Base-by-base conservation (phyloP, 2,797 vertebrate genomes). In the Neoniphon sammara region DNA sequence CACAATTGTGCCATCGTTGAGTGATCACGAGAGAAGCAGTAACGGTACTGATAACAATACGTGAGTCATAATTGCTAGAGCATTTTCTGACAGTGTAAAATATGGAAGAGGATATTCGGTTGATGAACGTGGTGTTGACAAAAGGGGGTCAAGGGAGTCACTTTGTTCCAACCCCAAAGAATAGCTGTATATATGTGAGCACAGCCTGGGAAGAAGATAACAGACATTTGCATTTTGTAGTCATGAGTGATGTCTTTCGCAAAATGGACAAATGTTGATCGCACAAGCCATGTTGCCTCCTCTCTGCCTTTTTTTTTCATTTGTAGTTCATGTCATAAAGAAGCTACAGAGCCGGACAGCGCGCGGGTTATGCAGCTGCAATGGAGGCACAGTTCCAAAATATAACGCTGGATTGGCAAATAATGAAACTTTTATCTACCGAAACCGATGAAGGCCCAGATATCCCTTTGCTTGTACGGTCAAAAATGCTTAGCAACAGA, bases 41-140 rank as follows among this genome's bases (percentile, higher is more conserved):
- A 80, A 89, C 77, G 77, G 82, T 79, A 83, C 72, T 84, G 81
- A 85, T 80, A 81, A 83, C 86, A 88, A 89, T 88, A 86, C 83
- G 87, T 80, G 21, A 68, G 81, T 87, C 86, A 77, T 80, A 84
- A 75, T 80, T 70, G 78, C 59, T 47, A 72, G 68, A 87, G 72
- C 57, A 23, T 85, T 78, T 71, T 66, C 81, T 78, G 78, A 83
- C 54, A 65, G 81, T 62, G 57, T 76, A 47, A 31, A 70, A 46
- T 76, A 86, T 67, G 71, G 56, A 74, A 58, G 82, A 34, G 30
- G 47, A 36, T 50, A 36, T 57, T 39, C 14, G 9, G 21, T 56
- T 55, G 76, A 52, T 57, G 77, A 78, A 66, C 20, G 36, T 20
- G 21, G 66, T 42, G 65, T 42, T 42, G 63, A 70, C 70, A 17